Percentiles rank a stretch among this genome's conserved stretches.
Conservation (phyloP, 2,888 invertebrate species). For the Papilio elwesi region DNA sequence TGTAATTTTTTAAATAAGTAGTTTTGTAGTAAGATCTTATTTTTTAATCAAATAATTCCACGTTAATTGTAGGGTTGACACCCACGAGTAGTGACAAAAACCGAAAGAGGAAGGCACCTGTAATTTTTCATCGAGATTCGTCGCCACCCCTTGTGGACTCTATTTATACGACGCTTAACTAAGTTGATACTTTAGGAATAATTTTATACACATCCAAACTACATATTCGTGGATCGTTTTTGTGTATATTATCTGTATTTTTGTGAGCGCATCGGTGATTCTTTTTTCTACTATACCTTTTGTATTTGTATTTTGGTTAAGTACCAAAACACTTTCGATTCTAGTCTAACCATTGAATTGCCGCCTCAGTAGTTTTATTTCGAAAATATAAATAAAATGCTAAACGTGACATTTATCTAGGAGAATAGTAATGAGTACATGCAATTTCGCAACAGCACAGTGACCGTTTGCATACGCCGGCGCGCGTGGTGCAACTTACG, state of each 20-base stretch:
- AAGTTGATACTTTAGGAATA: conserved; percentile 29
- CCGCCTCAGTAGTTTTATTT: too few relatives aligned
- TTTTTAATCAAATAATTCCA: conserved; percentile 21
- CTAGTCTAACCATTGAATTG: too few relatives aligned
- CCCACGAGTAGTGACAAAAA: conserved; percentile 33
- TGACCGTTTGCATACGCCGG: conserved; percentile 22
- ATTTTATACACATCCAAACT: too few relatives aligned
- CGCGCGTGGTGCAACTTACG: conserved; percentile 28
- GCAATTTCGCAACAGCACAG: conserved; percentile 22
- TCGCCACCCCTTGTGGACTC: conserved; percentile 24
- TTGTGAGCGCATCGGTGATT: too few relatives aligned
- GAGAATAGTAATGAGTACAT: conserved; percentile 16
- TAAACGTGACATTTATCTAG: neutral
- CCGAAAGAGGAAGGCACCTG: conserved; percentile 31
- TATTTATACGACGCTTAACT: conserved; percentile 21
- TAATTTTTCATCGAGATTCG: conserved; percentile 36
- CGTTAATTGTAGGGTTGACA: conserved; percentile 29
- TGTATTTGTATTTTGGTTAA: too few relatives aligned
- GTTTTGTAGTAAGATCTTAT: neutral
- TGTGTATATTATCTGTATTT: too few relatives aligned
- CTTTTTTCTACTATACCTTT: too few relatives aligned
- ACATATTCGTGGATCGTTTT: too few relatives aligned
- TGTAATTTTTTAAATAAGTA: too few relatives aligned
- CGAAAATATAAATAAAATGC: neutral
- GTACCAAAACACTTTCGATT: too few relatives aligned